Percentiles rank a stretch among this genome's conserved stretches.
Conservation (phyloP, 2,888 invertebrate species). For the Nemurella pictetii region DNA sequence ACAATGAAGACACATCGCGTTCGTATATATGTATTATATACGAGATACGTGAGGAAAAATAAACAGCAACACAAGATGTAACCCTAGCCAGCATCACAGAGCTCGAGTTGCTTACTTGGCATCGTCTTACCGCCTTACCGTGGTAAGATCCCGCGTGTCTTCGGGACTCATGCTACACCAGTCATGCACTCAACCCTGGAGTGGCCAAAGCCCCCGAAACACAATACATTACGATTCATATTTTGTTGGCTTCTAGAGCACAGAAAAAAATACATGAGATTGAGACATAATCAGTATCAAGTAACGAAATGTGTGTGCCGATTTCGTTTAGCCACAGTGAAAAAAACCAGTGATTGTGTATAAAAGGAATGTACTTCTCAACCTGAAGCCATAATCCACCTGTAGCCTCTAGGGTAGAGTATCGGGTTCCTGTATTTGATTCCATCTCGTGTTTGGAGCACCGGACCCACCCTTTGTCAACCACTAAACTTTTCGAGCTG, state of each 20-base stretch:
- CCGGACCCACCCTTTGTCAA: neutral
- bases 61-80: neutral
- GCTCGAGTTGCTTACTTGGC: neutral
- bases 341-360: neutral
- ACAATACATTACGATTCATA: conserved; percentile 5
- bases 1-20: neutral
- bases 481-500: neutral
- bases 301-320: neutral
- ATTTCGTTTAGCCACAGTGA: neutral
- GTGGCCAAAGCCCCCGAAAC: conserved; percentile 23
- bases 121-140: conserved; percentile 23
- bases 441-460: neutral
- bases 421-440: neutral
- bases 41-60: conserved; percentile 2
- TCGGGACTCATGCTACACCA: neutral
- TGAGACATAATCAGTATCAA: neutral
- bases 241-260: neutral
- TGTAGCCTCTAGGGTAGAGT: neutral
- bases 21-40: neutral
- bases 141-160: neutral
- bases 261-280: too few species aligned
- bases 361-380: neutral
- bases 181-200: conserved; percentile 14
- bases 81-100: conserved; percentile 1
- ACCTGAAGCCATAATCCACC: conserved; percentile 7